Evolutionary conservation across 2,888 invertebrate species (phyloP).

Genomic region (Drosophila planitibia): DNA sequence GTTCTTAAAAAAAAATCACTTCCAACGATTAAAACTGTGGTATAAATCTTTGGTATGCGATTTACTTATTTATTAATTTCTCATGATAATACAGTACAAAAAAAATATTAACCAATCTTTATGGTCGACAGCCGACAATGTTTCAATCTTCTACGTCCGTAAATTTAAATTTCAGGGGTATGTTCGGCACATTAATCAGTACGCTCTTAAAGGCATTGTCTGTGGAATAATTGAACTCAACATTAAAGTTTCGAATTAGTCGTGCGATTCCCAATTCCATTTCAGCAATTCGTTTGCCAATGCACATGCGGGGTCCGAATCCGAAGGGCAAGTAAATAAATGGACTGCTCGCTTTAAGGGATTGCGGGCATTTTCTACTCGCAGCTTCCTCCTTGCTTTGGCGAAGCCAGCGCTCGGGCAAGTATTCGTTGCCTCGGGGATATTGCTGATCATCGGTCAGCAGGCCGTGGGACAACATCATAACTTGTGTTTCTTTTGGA

Average conservation of each 20-base stretch:
- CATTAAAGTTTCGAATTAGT: slow-evolving; percentile 76
- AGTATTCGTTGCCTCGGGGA: slow-evolving; percentile 87
- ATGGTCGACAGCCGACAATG: too few relatives aligned
- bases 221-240: slow-evolving; percentile 78
- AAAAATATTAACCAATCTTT: background rate
- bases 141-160: slow-evolving; percentile 69
- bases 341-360: slow-evolving; percentile 86
- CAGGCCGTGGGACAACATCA: slow-evolving; percentile 88
- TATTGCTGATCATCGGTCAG: slow-evolving; percentile 88
- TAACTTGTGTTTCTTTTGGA: slow-evolving; percentile 89
- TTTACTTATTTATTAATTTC: background rate
- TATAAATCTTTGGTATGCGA: background rate
- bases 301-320: slow-evolving; percentile 89
- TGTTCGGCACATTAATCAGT: slow-evolving; percentile 82
- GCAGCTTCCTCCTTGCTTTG: slow-evolving; percentile 74
- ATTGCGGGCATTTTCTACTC: slow-evolving; percentile 88
- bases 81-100: background rate
- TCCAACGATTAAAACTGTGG: background rate
- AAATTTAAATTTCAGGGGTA: slow-evolving; percentile 84
- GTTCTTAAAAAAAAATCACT: background rate
- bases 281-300: slow-evolving; percentile 91
- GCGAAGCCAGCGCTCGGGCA: slow-evolving; percentile 91
- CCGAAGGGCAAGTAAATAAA: slow-evolving; percentile 88
- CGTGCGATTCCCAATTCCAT: slow-evolving; percentile 87
- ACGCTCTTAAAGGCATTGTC: slow-evolving; percentile 74